Evolutionary conservation across 2,113 vertebrate species (phyloP).

Genomic region (Microtus montanus): DNA sequence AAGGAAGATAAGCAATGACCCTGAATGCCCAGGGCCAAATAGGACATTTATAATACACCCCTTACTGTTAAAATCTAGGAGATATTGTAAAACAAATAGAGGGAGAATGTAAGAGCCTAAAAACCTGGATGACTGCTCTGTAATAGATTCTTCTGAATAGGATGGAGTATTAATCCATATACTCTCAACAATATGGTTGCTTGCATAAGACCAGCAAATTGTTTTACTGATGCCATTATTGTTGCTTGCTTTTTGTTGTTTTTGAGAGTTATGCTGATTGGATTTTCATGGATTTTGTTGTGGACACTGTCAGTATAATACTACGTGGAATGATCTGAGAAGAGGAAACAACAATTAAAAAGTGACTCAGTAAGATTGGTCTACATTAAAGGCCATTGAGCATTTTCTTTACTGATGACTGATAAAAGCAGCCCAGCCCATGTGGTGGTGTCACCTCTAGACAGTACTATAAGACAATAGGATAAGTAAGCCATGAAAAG

Average conservation of each 20-base stretch:
- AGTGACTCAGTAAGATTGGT: background rate
- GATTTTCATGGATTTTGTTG: background rate
- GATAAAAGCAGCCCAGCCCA: too few species aligned
- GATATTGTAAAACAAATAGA: background rate
- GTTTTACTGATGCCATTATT: background rate
- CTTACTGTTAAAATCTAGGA: background rate
- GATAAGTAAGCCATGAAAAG: too few species aligned
- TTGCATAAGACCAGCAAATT: background rate
- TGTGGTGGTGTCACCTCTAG: background rate
- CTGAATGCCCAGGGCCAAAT: background rate
- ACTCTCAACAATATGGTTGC: background rate
- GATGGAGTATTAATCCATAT: background rate
- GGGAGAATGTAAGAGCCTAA: too few species aligned
- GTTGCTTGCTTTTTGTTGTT: background rate
- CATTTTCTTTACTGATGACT: too few species aligned
- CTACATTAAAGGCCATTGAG: background rate
- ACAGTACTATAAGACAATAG: too few species aligned
- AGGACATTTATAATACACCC: background rate
- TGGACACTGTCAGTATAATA: background rate
- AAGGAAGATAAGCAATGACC: too few species aligned
- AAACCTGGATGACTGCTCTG: background rate
- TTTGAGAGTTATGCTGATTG: background rate
- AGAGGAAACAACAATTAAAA: background rate
- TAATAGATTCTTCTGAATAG: background rate
- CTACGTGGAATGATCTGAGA: background rate